Evolutionary conservation across 2,888 invertebrate genomes (phyloP), one percentile per base, ranked within the genome.

Genomic region (Rotaria sp.): DNA sequence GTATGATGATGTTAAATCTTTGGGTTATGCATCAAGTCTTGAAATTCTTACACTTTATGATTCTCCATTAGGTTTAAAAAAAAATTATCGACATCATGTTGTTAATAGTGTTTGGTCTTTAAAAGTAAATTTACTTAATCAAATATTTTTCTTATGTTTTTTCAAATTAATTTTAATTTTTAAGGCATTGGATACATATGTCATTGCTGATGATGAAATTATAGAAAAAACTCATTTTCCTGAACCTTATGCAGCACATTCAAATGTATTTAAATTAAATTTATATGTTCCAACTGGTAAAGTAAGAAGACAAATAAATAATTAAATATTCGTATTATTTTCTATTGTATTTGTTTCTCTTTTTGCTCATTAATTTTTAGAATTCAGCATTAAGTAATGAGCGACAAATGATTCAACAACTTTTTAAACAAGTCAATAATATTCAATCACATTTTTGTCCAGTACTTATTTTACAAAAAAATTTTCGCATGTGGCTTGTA

Each of bases 161-260:
- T 55, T 52, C 10, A 4, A n/a, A n/a, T n/a, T n/a, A n/a, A n/a
- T n/a, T n/a, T n/a, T 55, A 15, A 38, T 2, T 57, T 48, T 67
- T 41, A 52, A 90, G 87, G 91, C 91, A 13, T 88, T 91, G 26
- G 91, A 91, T 87, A 87, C 88, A 80, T 88, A 89, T 88, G 89
- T 91, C 18, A 88, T 91, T 13, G 90, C 91, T 8, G 91, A 91
- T 88, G 91, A 91, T 87, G 91, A 91, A 88, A 91, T 91, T 84
- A 91, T 91, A 86, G 91, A 91, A 87, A 91, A 91, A 88, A 90
- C 91, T 3, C 87, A 88, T 55, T 90, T 91, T 88, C 88, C 89
- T 24, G 89, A 89, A 4, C 85, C 87, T 24, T 90, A 89, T 88
- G 86, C 88, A 13, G 88, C 89, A 8, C 86, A 89, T 85, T 87